Base-by-base conservation (phyloP, 35 echinoderm and acorn worm genomes). In the Ophioderma brevispina region DNA sequence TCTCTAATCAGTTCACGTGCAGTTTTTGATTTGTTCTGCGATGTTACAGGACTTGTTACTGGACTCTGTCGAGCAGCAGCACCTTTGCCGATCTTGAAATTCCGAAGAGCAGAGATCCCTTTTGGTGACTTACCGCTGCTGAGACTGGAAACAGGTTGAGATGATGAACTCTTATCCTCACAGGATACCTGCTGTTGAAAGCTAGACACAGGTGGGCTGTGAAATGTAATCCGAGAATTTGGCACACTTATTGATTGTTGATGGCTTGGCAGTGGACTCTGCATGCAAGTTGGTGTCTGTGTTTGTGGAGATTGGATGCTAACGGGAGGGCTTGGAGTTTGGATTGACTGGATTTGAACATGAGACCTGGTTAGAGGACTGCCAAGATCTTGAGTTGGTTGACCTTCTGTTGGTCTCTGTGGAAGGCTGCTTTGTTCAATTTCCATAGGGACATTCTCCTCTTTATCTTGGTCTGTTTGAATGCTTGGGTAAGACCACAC, bases 71-170 rank as follows among this genome's bases (percentile, higher is more conserved):
- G 15, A 13, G 59, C 59, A 18, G n/a, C 28, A 30, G 59, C 59
- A 25, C 31, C 50, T 37, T 85, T 11, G 33, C 21, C 83, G 10
- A 64, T 28, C 37, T 85, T 52, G 28, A 85, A 85, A 55, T 70
- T 63, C 55, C 36, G 13, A 14, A 85, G 83, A 59, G 83, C 83
- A 35, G 83, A 59, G 28, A 85, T 85, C 17, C 83, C 83, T 64
- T 59, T 64, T 2, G 83, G 49, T 37, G 35, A 59, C 23, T 59
- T 35, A 55, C n/a, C 35, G 83, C 31, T 32, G 32, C 4, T 35
- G 36, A 70, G 1, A 18, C 28, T 18, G 28, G 59, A 70, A 25
- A 25, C 15, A 8, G 59, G 59, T 70, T 8, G 59, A 2, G 59
- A 15, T 2, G 10, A 15, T 18, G 59, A 25, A 30, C 17, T 70